These are phyloP conservation scores for Drosophila repletoides DNA, from an alignment of 1,140 invertebrate genomes.

Conservation along the genomic window DNA sequence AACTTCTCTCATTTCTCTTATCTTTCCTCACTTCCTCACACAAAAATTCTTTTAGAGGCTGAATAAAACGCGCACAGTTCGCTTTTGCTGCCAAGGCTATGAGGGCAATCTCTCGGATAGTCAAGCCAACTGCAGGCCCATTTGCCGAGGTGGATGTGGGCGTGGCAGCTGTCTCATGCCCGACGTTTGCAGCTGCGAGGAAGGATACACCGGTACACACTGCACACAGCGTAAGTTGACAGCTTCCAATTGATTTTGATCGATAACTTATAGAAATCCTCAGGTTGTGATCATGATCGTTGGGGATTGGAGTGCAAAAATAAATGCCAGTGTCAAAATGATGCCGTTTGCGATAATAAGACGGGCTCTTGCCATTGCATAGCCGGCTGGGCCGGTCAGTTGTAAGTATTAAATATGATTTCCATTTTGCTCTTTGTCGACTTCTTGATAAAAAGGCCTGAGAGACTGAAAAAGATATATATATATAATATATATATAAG, in stretches of 20 bases:
- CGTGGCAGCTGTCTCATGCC: constrained; percentile 75
- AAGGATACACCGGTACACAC: constrained; percentile 75
- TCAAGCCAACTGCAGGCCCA: constrained; percentile 73
- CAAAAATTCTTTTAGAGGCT: constrained; percentile 40
- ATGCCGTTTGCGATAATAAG: constrained; percentile 75
- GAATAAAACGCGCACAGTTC: constrained; percentile 76
- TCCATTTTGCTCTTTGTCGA: not conserved
- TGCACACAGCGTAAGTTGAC: constrained; percentile 75
- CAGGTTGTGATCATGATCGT: constrained; percentile 77
- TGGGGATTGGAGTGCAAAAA: constrained; percentile 79
- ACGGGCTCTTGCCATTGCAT: constrained; percentile 72
- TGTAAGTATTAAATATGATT: constrained; percentile 40
- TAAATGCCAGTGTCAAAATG: constrained; percentile 66
- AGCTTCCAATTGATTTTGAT: no score
- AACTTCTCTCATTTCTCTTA: not conserved
- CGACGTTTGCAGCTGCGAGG: constrained; percentile 73
- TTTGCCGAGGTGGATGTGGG: constrained; percentile 78
- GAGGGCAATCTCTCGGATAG: constrained; percentile 76
- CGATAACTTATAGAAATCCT: not conserved
- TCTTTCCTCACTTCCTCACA: not conserved
- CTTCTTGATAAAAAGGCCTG: no score
- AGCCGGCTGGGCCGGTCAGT: constrained; percentile 73
- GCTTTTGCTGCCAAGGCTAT: constrained; percentile 77
- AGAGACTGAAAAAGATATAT: no score
- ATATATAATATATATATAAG: no score